Base-by-base conservation (phyloP, 2,113 vertebrate species). In the Bungarus multicinctus region DNA sequence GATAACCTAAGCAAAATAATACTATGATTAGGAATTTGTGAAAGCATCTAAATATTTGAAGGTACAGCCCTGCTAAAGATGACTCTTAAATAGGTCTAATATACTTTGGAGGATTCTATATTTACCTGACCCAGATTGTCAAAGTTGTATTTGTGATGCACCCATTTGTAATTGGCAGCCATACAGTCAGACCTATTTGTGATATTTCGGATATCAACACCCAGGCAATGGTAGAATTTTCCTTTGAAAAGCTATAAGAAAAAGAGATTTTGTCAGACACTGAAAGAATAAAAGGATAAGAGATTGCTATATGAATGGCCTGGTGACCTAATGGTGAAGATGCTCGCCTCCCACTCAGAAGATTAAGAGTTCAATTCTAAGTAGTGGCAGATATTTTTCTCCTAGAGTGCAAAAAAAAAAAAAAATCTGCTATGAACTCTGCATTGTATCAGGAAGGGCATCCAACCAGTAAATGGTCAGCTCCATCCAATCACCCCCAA, bases 131-230 rank as follows among this genome's bases (percentile, higher is more conserved):
- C 99, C 95, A 99, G 97, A 95, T 99, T 99, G 97, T 99, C 99
- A 0, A 99, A 99, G 98, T 99, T 99, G 97, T 99, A 99, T 90
- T 99, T 99, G 95, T 99, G 99, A 96, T 99, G 99, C 91, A 99
- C 98, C 99, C 99, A 99, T 96, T 99, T 99, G 97, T 99, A 99
- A 97, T 98, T 99, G 97, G 98, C 99, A 0, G 98, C 98, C 95
- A 99, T 11, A 0, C 99, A 99, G 97, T 99, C 99, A 0, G 99
- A 99, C 81, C 98, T 98, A 97, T 99, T 99, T 97, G 99, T 99
- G 97, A 99, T 98, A 96, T 99, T 99, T 95, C 98, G 98, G 93
- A 99, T 98, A 94, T 99, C 99, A 0, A 98, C 97, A 0, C 99
- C 99, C 47, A 99, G 97, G 94, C 99, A 99, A 95, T 99, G 98